These are phyloP conservation scores for Furcula furcula DNA, from an alignment of 2,888 invertebrate species.

Conservation along the genomic window DNA sequence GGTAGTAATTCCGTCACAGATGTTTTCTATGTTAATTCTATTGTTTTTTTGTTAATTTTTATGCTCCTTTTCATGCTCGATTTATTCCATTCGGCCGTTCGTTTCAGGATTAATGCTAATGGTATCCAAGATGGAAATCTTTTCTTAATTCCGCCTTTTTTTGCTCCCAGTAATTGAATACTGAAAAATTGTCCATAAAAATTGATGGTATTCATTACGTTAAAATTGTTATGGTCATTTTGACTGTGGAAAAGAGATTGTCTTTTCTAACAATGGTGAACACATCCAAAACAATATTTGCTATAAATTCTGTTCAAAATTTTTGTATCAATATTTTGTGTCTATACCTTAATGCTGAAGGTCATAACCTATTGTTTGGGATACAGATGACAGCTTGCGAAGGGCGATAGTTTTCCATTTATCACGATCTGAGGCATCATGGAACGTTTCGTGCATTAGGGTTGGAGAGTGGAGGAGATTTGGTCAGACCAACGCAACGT, in stretches of 20 bases:
- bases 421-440: too few relatives aligned
- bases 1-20: slow-evolving; percentile 68
- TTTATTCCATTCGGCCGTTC: slow-evolving; percentile 68
- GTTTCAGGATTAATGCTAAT: slow-evolving; percentile 72
- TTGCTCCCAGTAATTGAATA: slow-evolving; percentile 21
- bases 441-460: too few relatives aligned
- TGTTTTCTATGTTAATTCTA: slow-evolving; percentile 81
- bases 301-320: too few relatives aligned
- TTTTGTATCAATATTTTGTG: too few relatives aligned
- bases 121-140: slow-evolving; percentile 50
- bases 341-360: too few relatives aligned
- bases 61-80: slow-evolving; percentile 75
- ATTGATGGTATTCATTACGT: slow-evolving; percentile 9
- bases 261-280: too few relatives aligned
- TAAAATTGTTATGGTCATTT: not conserved
- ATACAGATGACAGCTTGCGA: too few relatives aligned
- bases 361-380: too few relatives aligned
- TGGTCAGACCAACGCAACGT: too few relatives aligned
- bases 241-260: not conserved
- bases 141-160: slow-evolving; percentile 33
- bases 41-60: slow-evolving; percentile 82
- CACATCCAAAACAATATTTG: too few relatives aligned
- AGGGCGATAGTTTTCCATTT: too few relatives aligned
- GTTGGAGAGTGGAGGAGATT: too few relatives aligned
- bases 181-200: slow-evolving; percentile 24